Evolutionary conservation across 1,140 invertebrate genomes (phyloP), one percentile per base, ranked within the genome.

Genomic region (Archivesica marissinica): DNA sequence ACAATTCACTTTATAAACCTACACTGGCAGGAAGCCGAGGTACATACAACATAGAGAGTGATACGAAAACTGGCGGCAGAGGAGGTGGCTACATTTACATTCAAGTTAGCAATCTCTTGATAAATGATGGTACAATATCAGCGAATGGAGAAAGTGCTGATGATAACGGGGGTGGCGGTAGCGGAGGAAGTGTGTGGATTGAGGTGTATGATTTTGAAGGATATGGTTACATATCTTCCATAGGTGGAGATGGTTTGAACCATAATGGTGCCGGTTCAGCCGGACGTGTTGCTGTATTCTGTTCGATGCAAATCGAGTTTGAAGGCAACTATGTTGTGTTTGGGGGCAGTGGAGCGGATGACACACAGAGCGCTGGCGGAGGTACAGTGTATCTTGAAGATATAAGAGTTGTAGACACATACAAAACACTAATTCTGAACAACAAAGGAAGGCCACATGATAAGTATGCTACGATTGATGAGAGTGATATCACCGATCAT

Each of bases 311-410:
- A 54, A 88, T 89, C 50, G 56, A 77, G 28, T 92, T 86, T 87
- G 82, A 89, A 47, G 91, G 91, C 13, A 74, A 50, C 7, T 92
- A 84, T 79, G 39, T 70, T 47, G 89, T 86, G 0, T 88, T 74
- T 79, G 90, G 91, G 25, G 89, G 88, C 2, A 50, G 38, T 20
- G 90, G 83, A 23, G 38, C 39, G 20, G 38, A 54, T 80, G 76
- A 72, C 13, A 76, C 23, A 13, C 68, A 86, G 41, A 84, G 86
- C 56, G 91, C 87, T 33, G 90, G 88, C 2, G 87, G 85, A 20
- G 91, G 91, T 6, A 92, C 91, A 7, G 87, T 91, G 2, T 92
- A 92, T 56, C 28, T 92, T 17, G 74, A 92, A 61, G 89, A 92
- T 33, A 86, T 86, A n/a, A 88, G 85, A 54, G 77, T 28, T 54